phyloP scores from a whole-genome alignment of 2,113 vertebrate species.

The Rhea pennata region DNA sequence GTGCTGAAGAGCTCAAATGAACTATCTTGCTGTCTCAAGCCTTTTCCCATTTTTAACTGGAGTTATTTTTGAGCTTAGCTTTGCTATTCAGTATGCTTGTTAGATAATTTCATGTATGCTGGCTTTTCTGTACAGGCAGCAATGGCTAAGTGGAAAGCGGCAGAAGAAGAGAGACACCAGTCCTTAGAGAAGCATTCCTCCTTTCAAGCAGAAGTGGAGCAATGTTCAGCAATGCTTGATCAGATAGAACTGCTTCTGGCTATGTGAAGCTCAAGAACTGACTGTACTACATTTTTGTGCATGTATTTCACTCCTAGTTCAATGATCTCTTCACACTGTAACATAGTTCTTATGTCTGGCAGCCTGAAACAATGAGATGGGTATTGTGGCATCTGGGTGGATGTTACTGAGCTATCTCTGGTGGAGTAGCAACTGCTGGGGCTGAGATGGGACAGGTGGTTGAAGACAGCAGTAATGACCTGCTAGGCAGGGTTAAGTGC shows the following conservation, averaged over 20 bases:
- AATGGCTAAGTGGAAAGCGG: constrained; percentile 58
- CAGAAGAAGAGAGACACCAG: constrained; percentile 14
- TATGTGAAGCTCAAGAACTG: constrained; percentile 22
- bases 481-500: too few species aligned
- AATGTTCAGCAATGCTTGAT: constrained; percentile 14
- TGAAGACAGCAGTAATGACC: too few species aligned
- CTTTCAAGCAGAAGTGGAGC: constrained; percentile 42
- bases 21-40: too few species aligned
- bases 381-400: too few species aligned
- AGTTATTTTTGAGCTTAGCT: background rate
- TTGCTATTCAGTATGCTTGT: background rate
- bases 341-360: fast-evolving
- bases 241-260: constrained; percentile 60
- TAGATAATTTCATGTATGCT: fast-evolving
- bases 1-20: background rate
- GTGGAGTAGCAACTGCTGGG: background rate
- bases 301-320: background rate
- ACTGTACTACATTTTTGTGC: background rate
- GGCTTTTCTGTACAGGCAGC: constrained; percentile 47
- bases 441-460: fast-evolving
- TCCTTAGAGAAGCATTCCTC: constrained; percentile 66
- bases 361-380: fast-evolving
- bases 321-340: background rate
- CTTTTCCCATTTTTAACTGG: background rate
- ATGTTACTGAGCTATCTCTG: too few species aligned